Percentiles rank a stretch among this genome's conserved stretches.
Evolutionary conservation across 2,888 invertebrate genomes (phyloP).

Genomic region (Orthosia gracilis): DNA sequence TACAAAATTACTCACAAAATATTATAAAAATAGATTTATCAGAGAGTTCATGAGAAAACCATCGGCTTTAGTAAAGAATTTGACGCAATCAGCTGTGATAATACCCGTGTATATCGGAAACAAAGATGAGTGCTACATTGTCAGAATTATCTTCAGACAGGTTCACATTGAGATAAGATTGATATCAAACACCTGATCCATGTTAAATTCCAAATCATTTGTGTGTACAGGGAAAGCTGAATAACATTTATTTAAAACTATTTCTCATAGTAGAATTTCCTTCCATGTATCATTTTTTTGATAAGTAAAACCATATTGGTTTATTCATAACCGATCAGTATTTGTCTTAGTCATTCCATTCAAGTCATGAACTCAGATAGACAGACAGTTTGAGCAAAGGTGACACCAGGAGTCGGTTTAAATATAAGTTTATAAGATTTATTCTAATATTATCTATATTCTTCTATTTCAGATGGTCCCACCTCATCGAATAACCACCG

Average conservation of each 20-base stretch:
- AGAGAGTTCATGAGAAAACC: background rate
- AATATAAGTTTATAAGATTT: too few species aligned
- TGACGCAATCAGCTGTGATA: slow-evolving; percentile 67
- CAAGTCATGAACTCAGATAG: background rate
- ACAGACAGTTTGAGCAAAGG: background rate
- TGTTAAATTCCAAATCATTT: slow-evolving; percentile 38
- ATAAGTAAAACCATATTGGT: background rate
- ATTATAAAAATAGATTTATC: background rate
- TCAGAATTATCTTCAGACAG: slow-evolving; percentile 60
- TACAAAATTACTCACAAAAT: background rate
- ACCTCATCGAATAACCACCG: slow-evolving; percentile 63
- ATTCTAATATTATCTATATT: too few species aligned
- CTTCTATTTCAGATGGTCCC: slow-evolving; percentile 78
- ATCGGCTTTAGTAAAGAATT: slow-evolving; percentile 25
- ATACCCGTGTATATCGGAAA: slow-evolving; percentile 70
- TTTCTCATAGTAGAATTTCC: background rate
- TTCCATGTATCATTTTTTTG: background rate
- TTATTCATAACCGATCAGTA: background rate
- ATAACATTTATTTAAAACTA: background rate
- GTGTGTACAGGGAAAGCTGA: background rate
- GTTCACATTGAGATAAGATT: slow-evolving; percentile 69
- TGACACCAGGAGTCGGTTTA: background rate
- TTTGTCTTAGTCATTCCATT: background rate
- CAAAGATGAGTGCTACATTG: slow-evolving; percentile 71
- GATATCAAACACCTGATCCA: slow-evolving; percentile 58